phyloP scores from a whole-genome alignment of 2,797 vertebrate genomes.

The Sebastes ruberrimus region DNA sequence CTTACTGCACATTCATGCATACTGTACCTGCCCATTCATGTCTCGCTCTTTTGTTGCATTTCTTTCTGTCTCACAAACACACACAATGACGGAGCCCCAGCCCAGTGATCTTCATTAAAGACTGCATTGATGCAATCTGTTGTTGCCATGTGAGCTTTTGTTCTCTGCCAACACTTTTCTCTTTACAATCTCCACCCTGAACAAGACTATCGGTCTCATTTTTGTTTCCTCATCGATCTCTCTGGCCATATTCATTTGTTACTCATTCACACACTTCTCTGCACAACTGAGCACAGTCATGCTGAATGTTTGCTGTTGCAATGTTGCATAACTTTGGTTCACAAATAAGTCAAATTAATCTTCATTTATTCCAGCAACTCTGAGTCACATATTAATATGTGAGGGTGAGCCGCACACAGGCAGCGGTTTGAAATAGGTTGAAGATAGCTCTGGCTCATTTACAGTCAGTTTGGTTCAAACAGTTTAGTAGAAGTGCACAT shows the following conservation, averaged over 20 bases:
- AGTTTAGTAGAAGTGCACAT: conserved; percentile 25
- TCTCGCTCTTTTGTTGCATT: background rate
- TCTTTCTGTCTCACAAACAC: background rate
- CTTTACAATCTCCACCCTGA: background rate
- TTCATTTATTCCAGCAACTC: conserved; percentile 39
- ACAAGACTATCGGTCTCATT: background rate
- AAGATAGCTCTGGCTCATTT: background rate
- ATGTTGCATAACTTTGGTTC: conserved; percentile 33
- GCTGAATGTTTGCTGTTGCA: background rate
- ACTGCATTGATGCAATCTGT: conserved; percentile 15
- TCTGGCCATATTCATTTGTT: background rate
- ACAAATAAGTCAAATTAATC: conserved; percentile 52
- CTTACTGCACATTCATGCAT: background rate
- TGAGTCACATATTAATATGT: conserved; percentile 38
- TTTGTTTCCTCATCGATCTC: background rate
- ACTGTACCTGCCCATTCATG: background rate
- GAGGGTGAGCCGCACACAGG: background rate
- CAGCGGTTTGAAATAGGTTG: background rate
- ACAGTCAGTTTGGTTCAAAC: background rate
- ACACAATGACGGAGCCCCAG: background rate
- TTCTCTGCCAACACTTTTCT: background rate
- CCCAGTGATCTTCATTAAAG: conserved; percentile 10
- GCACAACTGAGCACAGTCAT: background rate
- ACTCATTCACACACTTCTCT: background rate
- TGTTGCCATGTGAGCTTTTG: conserved; percentile 11